These are phyloP conservation scores for Aurelia coerulea DNA, from an alignment of 30 jellyfish, hydroid and myxozoan genomes.

Conservation along the genomic window DNA sequence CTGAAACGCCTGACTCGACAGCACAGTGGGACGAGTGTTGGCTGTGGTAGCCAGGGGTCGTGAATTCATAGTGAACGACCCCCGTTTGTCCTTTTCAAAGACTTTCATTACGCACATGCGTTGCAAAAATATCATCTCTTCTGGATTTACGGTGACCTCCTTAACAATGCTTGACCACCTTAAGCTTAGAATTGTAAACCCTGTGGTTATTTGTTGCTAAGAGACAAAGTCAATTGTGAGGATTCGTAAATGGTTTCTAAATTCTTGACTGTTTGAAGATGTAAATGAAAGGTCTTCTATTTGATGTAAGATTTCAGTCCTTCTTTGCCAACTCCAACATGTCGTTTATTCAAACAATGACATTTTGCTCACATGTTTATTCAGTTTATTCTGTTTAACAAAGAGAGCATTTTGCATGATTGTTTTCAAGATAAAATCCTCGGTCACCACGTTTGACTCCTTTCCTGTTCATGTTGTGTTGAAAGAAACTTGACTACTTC, in stretches of 20 bases:
- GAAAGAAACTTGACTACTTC: slow-evolving; percentile 9
- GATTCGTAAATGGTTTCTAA: slow-evolving; percentile 24
- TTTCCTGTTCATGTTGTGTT: slow-evolving; percentile 29
- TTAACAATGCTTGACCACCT: too few relatives aligned
- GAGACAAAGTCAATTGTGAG: slow-evolving; percentile 42
- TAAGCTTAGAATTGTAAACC: slow-evolving; percentile 1
- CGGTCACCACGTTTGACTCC: not conserved
- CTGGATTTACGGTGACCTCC: too few relatives aligned
- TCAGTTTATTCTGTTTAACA: slow-evolving; percentile 6
- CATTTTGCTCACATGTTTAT: slow-evolving; percentile 26
- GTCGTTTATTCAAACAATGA: slow-evolving; percentile 21
- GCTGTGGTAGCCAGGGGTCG: too few relatives aligned
- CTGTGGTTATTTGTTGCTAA: slow-evolving; percentile 39
- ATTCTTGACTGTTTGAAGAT: slow-evolving; percentile 22
- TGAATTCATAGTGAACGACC: too few relatives aligned
- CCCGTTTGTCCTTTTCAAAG: too few relatives aligned
- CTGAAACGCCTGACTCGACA: too few relatives aligned
- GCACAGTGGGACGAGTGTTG: too few relatives aligned
- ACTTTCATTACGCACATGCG: too few relatives aligned
- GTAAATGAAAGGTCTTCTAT: slow-evolving; percentile 25
- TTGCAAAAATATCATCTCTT: too few relatives aligned
- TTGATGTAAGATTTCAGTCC: not conserved
- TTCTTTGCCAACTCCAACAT: slow-evolving; percentile 12
- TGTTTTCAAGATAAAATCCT: slow-evolving; percentile 33
- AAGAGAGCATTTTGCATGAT: slow-evolving; percentile 2